Percentiles rank a stretch among this genome's conserved stretches.
phyloP scores from a whole-genome alignment of 2,888 invertebrate genomes.

The Taenaris catops region DNA sequence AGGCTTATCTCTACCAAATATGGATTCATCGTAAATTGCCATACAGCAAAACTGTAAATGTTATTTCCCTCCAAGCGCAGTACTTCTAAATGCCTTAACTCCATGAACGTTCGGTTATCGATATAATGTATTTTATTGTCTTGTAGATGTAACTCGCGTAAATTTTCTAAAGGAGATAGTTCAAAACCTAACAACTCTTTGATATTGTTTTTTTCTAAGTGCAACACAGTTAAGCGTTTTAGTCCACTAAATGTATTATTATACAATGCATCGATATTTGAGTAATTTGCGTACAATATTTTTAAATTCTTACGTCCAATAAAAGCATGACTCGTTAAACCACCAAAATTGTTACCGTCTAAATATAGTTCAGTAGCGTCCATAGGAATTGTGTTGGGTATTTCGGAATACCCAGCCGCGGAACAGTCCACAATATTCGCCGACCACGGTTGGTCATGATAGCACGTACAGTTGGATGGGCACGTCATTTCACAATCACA shows the following conservation, averaged over 20 bases:
- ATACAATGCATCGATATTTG: slow-evolving; percentile 90
- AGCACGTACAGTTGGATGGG: slow-evolving; percentile 95
- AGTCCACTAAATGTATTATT: slow-evolving; percentile 96
- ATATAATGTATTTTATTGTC: slow-evolving; percentile 91
- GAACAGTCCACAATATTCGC: slow-evolving; percentile 96
- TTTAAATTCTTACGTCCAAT: slow-evolving; percentile 94
- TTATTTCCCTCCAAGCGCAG: slow-evolving; percentile 92
- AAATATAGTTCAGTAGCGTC: slow-evolving; percentile 97
- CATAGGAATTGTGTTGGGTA: slow-evolving; percentile 95
- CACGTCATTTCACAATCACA: slow-evolving; percentile 99
- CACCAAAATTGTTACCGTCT: slow-evolving; percentile 94
- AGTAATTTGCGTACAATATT: slow-evolving; percentile 93
- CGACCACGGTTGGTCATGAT: slow-evolving; percentile 96
- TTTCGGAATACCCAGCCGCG: slow-evolving; percentile 87
- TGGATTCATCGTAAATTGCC: slow-evolving; percentile 91
- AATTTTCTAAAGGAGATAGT: slow-evolving; percentile 88
- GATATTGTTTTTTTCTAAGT: slow-evolving; percentile 93
- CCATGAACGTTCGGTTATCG: slow-evolving; percentile 91
- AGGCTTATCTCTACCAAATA: slow-evolving; percentile 93
- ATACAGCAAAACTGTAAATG: slow-evolving; percentile 89
- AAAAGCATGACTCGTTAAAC: slow-evolving; percentile 93
- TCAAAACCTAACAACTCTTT: slow-evolving; percentile 90
- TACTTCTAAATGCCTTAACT: slow-evolving; percentile 90
- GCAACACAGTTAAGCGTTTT: slow-evolving; percentile 87
- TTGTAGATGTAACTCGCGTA: slow-evolving; percentile 92